Conservation (phyloP, 2,888 invertebrate genomes). For the Eupithecia centaureata region DNA sequence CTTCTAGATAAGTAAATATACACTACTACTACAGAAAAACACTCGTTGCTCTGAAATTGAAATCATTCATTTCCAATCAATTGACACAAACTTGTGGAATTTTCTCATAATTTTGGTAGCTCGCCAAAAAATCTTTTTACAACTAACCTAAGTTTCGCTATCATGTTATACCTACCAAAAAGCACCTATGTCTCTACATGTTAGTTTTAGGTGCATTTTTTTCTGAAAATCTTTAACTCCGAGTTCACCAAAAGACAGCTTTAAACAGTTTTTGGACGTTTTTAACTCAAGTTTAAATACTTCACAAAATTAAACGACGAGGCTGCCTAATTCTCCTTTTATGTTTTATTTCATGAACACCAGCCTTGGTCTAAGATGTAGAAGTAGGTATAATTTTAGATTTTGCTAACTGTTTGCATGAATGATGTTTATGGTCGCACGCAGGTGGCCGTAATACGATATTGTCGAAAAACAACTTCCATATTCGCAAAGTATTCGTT, state of each 20-base stretch:
- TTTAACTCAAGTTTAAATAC: too few relatives aligned
- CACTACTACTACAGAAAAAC: neutral
- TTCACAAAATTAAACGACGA: too few relatives aligned
- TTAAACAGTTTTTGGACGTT: too few relatives aligned
- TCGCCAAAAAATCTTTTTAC: neutral
- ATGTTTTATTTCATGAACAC: too few relatives aligned
- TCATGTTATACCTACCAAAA: too few relatives aligned
- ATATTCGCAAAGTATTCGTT: neutral
- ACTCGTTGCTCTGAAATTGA: neutral
- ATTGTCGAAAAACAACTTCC: conserved; percentile 54
- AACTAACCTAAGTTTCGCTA: too few relatives aligned
- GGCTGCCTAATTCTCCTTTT: too few relatives aligned
- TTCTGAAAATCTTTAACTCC: too few relatives aligned
- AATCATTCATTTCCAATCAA: neutral
- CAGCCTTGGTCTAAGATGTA: neutral
- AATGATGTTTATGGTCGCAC: conserved; percentile 36
- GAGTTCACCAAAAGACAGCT: too few relatives aligned
- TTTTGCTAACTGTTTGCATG: neutral
- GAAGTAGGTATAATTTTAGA: neutral
- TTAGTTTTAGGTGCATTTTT: neutral
- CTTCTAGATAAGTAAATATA: neutral
- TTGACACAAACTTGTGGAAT: neutral
- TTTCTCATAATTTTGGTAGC: neutral
- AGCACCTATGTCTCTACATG: too few relatives aligned
- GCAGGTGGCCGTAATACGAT: conserved; percentile 75